Base-by-base conservation (phyloP, 2,888 invertebrate species). In the Acronicta psi region DNA sequence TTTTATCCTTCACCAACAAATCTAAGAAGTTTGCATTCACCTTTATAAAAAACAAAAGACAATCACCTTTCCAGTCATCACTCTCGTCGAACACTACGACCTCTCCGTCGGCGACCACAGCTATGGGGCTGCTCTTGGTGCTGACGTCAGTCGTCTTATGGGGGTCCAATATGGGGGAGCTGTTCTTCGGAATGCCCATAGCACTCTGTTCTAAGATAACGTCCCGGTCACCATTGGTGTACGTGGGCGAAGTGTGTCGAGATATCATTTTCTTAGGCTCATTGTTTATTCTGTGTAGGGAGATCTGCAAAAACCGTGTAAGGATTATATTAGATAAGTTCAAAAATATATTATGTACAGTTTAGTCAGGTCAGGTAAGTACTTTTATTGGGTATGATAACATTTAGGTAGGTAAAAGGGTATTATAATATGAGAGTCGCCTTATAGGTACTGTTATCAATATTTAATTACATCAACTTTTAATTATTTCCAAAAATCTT, bases 61-160 rank as follows among this genome's bases (percentile, higher is more conserved):
- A 81, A 69, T 84, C 88, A 94, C 96, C 96, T 91, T 96, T 96
- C 97, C 97, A 97, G 81, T 96, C 96, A 79, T 98, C 98, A 69
- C 96, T 97, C 86, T 98, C 98, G 84, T 98, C 98, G 81, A 98
- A 98, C 50, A 97, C 97, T 75, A 97, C 97, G 46, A 97, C 97
- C 85, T 97, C 98, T 17, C 96, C 97, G 61, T 96, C 96, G 50
- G 96, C 96, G 65, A 97, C 96, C 45, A 95, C 95, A 3, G 95
- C 95, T 80, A 95, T 95, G 43, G 95, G 95, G 79, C 95, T 95
- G 73, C 94, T 89, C 64, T 94, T 93, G 43, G 92, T 80, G 81
- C 88, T 91, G 77, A 88, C 89, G 63, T 92, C 92, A 55, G 77
- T 89, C 1, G 89, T 91, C 75, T 92, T 93, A 77, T 94, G 90